A percentile compares a stretch with the other conserved stretches of the same genome.
Conservation (phyloP, 1,140 invertebrate species). For the Halyomorpha halys region DNA sequence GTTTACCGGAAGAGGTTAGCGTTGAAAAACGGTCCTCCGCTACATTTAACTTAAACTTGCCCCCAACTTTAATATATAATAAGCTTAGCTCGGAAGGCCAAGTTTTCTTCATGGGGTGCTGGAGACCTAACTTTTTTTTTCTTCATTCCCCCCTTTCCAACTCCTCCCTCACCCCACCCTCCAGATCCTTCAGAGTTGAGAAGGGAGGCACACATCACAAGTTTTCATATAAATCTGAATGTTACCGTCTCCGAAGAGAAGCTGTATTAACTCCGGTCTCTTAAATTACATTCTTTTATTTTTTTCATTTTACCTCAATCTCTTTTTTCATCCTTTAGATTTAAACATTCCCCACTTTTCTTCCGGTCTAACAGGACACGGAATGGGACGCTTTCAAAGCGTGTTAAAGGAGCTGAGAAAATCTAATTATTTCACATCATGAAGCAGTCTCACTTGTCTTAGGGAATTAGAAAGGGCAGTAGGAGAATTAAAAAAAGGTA, state of each 20-base stretch:
- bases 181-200: slow-evolving; percentile 6
- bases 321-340: too few species aligned
- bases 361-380: not conserved
- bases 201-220: slow-evolving; percentile 9
- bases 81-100: not conserved
- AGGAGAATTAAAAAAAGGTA: too few species aligned
- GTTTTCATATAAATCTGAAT: slow-evolving; percentile 18
- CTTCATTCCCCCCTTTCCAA: not conserved
- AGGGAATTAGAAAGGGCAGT: too few species aligned
- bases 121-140: slow-evolving; percentile 11
- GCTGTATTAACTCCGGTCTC: not conserved
- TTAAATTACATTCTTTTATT: slow-evolving; percentile 14
- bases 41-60: slow-evolving; percentile 14
- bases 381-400: not conserved
- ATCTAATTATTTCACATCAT: slow-evolving; percentile 5
- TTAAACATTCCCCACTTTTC: too few species aligned
- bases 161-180: not conserved
- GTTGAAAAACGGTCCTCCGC: slow-evolving; percentile 1
- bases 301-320: not conserved
- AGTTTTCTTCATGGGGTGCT: not conserved
- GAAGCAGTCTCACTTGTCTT: too few species aligned
- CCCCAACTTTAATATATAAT: slow-evolving; percentile 17
- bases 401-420: not conserved
- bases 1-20: slow-evolving; percentile 16
- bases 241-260: not conserved